Conservation (phyloP, 2,888 invertebrate species). For the Parascotia fuliginaria region DNA sequence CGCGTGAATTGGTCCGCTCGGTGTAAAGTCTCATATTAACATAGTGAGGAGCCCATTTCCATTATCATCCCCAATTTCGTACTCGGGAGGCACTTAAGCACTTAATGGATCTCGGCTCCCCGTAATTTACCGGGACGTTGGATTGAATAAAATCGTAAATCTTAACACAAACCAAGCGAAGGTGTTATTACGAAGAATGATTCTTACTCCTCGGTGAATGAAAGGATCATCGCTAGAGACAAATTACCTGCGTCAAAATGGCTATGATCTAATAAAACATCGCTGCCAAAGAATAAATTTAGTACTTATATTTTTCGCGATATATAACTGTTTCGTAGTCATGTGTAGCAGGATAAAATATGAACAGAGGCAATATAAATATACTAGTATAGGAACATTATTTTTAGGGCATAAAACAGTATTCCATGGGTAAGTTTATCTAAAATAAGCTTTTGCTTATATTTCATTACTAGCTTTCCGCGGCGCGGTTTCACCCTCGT, state of each 20-base stretch:
- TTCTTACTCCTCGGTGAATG: conserved; percentile 63
- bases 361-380: conserved; percentile 4
- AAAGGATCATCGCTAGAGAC: conserved; percentile 54
- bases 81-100: conserved; percentile 84
- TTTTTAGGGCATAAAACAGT: not conserved
- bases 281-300: conserved; percentile 31
- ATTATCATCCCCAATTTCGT: conserved; percentile 84
- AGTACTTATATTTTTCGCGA: conserved; percentile 19
- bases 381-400: not conserved
- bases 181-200: conserved; percentile 77
- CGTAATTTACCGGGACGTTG: conserved; percentile 81
- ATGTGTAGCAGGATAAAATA: conserved; percentile 14
- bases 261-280: conserved; percentile 43
- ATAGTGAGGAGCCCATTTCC: conserved; percentile 81
- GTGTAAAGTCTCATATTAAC: conserved; percentile 78
- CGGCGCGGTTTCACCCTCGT: too few relatives aligned
- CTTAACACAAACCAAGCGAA: conserved; percentile 74
- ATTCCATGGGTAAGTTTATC: not conserved
- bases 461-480: too few relatives aligned
- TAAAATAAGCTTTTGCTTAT: too few relatives aligned
- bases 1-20: conserved; percentile 68
- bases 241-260: conserved; percentile 45
- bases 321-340: conserved; percentile 27
- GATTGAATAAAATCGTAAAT: conserved; percentile 84
- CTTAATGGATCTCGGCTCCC: conserved; percentile 83